phyloP scores from a whole-genome alignment of 1,140 invertebrate genomes.

The Halictus rubicundus region DNA sequence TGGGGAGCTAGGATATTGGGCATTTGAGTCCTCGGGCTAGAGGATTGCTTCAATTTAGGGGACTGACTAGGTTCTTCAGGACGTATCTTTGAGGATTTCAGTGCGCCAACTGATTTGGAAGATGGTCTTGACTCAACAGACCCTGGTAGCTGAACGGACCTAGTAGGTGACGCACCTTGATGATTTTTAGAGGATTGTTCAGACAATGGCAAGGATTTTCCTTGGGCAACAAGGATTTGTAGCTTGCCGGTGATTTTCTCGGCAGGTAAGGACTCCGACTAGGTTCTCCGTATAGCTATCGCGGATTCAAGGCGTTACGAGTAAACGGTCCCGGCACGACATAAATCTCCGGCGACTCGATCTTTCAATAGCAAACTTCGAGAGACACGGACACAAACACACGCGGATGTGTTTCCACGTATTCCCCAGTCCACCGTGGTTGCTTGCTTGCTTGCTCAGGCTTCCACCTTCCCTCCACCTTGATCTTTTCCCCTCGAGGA shows the following conservation, averaged over 20 bases:
- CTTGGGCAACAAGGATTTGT: conserved; percentile 32
- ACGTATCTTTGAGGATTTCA: too few species aligned
- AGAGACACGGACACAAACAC: conserved; percentile 25
- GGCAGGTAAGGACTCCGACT: neutral
- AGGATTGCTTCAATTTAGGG: too few species aligned
- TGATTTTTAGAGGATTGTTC: too few species aligned
- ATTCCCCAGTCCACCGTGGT: conserved; percentile 11
- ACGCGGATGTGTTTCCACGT: conserved; percentile 26
- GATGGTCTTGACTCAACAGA: too few species aligned
- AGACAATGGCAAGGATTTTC: conserved; percentile 53
- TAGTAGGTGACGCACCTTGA: too few species aligned
- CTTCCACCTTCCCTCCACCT: conserved; percentile 34
- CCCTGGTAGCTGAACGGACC: too few species aligned
- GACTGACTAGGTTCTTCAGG: too few species aligned
- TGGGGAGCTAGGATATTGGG: too few species aligned
- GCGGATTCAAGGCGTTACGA: conserved; percentile 77
- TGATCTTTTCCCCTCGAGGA: conserved; percentile 33
- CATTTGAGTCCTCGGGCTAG: too few species aligned
- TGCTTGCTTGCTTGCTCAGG: conserved; percentile 3
- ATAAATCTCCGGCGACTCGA: conserved; percentile 73
- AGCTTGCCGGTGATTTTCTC: conserved; percentile 14
- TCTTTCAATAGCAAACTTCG: conserved; percentile 70
- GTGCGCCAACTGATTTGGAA: too few species aligned
- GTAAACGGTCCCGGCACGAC: conserved; percentile 68
- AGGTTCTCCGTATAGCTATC: conserved; percentile 70